Evolutionary conservation across 1,140 invertebrate species (phyloP).

Genomic region (Odontomachus brunneus): DNA sequence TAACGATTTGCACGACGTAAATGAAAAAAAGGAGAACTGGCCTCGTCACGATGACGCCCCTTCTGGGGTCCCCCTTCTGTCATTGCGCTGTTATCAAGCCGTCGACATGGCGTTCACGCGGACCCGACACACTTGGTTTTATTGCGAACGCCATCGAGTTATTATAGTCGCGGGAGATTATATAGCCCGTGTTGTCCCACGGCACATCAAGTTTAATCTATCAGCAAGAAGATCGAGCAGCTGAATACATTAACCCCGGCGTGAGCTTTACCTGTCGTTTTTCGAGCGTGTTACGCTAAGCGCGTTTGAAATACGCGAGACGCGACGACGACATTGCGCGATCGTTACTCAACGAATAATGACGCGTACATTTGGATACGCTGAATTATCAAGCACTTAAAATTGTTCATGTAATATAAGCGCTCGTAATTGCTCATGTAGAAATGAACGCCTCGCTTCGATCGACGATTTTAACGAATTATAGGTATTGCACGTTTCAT

Average conservation of each 20-base stretch:
- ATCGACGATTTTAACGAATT: too few species aligned
- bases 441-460: too few species aligned
- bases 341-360: not conserved
- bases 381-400: not conserved
- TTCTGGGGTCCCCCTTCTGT: not conserved
- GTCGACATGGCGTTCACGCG: not conserved
- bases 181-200: conserved; percentile 23
- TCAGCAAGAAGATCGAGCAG: conserved; percentile 50
- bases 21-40: conserved; percentile 27
- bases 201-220: conserved; percentile 47
- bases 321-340: not conserved
- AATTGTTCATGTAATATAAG: not conserved
- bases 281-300: not conserved
- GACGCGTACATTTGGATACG: not conserved
- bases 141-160: conserved; percentile 33
- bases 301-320: not conserved
- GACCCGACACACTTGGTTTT: conserved; percentile 35
- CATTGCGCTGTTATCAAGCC: conserved; percentile 30
- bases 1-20: conserved; percentile 17
- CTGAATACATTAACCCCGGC: conserved; percentile 32
- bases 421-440: too few species aligned
- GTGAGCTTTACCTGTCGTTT: conserved; percentile 6
- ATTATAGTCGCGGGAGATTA: conserved; percentile 43
- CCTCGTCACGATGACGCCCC: not conserved
- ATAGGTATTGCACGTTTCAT: too few species aligned